Conservation (phyloP, 1,140 invertebrate genomes). For the Pristionchus pacificus region DNA sequence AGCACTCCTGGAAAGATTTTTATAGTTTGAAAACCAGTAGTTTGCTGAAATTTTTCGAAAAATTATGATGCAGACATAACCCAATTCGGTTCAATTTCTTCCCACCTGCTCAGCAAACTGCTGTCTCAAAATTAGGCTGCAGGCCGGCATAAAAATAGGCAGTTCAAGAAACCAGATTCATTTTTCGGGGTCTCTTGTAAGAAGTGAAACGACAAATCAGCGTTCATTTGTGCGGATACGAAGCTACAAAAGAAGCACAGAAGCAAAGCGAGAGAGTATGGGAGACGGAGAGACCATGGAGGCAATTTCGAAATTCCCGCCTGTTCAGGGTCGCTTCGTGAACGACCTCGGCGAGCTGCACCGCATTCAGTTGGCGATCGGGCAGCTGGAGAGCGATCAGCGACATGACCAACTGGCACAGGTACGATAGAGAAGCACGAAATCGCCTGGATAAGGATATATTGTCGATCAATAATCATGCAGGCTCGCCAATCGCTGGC, state of each 20-base stretch:
- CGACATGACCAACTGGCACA: constrained; percentile 42
- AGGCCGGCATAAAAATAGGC: no score
- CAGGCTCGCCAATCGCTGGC: constrained; percentile 6
- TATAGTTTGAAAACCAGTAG: no score
- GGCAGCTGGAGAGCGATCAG: constrained; percentile 44
- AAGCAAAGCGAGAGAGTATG: background rate
- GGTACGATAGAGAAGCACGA: constrained; percentile 36
- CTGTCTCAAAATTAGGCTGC: no score
- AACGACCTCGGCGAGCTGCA: constrained; percentile 51
- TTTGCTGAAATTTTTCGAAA: no score
- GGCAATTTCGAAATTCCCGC: background rate
- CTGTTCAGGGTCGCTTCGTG: constrained; percentile 38
- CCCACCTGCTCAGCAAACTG: no score
- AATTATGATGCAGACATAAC: no score
- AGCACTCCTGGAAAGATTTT: no score
- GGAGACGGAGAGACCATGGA: background rate
- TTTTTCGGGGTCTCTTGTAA: background rate
- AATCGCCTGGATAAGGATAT: constrained; percentile 9
- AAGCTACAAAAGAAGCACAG: background rate
- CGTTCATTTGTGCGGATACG: background rate
- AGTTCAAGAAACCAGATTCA: background rate
- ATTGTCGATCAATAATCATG: background rate
- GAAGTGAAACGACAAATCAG: background rate
- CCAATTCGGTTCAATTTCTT: no score
- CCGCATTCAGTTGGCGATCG: constrained; percentile 47